These are phyloP conservation scores for Malurus splendens DNA, from an alignment of 2,797 vertebrate species.

Conservation along the genomic window DNA sequence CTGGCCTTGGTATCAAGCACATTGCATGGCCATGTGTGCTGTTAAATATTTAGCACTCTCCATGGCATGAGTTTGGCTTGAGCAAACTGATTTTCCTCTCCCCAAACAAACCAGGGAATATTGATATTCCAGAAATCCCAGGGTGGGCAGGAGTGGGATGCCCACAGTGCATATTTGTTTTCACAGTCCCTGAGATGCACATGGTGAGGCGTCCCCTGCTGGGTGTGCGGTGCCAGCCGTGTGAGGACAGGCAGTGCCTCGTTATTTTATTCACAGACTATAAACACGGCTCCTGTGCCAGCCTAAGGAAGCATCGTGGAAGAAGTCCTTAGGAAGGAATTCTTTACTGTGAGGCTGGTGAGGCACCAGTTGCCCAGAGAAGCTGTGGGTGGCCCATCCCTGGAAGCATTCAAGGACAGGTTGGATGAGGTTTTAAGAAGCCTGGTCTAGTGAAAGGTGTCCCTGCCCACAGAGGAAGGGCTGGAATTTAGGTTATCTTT, in stretches of 20 bases:
- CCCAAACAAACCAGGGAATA: background rate
- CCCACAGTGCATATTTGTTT: background rate
- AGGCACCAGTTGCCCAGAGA: background rate
- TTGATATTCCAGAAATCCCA: background rate
- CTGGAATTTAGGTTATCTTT: background rate
- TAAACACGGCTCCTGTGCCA: background rate
- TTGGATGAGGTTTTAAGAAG: background rate
- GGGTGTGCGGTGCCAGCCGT: background rate
- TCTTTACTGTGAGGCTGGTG: background rate
- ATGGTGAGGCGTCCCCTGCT: background rate
- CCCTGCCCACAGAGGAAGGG: background rate
- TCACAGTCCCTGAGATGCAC: background rate
- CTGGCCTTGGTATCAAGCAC: background rate
- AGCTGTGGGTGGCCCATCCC: too few species aligned
- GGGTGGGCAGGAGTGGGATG: fast-evolving
- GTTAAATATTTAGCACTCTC: background rate
- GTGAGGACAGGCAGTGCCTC: background rate
- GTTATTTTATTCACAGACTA: background rate
- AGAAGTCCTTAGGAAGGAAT: background rate
- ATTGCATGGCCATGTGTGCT: background rate
- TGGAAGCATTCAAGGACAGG: background rate
- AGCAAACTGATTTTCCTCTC: background rate
- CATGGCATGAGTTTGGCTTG: background rate
- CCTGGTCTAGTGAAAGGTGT: background rate
- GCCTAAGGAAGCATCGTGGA: background rate